Evolutionary conservation across 2,797 vertebrate genomes (phyloP).

Genomic region (Amblyraja radiata): DNA sequence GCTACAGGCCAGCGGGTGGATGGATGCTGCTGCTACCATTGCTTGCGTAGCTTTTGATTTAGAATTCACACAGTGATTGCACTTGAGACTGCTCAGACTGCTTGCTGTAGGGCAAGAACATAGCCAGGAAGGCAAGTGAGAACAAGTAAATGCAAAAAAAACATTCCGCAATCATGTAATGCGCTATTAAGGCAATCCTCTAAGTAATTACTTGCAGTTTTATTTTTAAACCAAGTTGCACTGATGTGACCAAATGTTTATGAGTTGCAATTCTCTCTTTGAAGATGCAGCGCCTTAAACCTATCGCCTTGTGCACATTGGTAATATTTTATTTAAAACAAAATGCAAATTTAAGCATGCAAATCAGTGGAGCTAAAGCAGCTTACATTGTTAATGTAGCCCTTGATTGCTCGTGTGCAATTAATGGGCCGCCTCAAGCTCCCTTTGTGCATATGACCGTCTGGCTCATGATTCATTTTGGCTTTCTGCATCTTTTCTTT

Average conservation of each 20-base stretch:
- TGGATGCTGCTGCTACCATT: neutral
- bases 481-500: neutral
- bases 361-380: neutral
- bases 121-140: neutral
- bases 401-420: neutral
- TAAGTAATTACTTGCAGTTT: neutral
- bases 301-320: neutral
- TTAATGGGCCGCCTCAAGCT: constrained; percentile 12
- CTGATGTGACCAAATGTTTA: constrained; percentile 23
- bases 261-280: neutral
- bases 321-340: constrained; percentile 1
- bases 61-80: neutral
- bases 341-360: neutral
- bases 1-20: neutral
- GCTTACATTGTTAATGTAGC: neutral
- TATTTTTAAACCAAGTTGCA: neutral
- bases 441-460: neutral
- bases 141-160: constrained; percentile 20
- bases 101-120: neutral
- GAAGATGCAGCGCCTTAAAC: neutral
- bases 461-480: neutral
- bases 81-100: neutral
- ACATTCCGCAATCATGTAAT: neutral
- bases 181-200: constrained; percentile 9
- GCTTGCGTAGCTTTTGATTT: neutral